Evolutionary conservation across 2,888 invertebrate genomes (phyloP).

Genomic region (Nephrotoma guestfalica): DNA sequence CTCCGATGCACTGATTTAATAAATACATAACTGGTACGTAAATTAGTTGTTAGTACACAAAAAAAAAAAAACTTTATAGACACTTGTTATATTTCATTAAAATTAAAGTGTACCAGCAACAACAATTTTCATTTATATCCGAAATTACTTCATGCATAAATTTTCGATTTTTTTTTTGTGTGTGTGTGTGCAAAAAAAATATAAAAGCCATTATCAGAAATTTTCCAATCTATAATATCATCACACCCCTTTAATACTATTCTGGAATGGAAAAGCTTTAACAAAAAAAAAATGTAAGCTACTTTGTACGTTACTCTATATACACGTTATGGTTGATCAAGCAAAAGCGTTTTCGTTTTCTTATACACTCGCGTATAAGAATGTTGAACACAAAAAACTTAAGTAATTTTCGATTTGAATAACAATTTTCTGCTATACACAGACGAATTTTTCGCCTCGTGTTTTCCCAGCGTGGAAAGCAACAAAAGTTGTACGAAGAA

Average conservation of each 20-base stretch:
- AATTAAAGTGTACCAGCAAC: background rate
- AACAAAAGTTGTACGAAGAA: background rate
- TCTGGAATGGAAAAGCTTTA: background rate
- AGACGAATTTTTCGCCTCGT: background rate
- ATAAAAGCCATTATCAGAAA: background rate
- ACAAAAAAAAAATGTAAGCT: background rate
- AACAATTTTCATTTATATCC: background rate
- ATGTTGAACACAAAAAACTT: background rate
- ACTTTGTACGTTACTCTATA: background rate
- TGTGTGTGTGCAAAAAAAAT: background rate
- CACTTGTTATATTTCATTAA: background rate
- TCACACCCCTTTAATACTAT: background rate
- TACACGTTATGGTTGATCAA: background rate
- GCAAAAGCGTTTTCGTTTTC: background rate
- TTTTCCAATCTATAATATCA: background rate
- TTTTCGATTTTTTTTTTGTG: background rate
- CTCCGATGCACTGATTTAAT: background rate
- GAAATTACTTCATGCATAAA: background rate
- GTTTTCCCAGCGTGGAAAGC: background rate
- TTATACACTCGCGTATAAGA: background rate
- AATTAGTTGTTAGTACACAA: background rate
- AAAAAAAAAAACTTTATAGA: background rate
- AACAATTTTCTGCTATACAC: background rate
- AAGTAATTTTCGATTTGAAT: background rate
- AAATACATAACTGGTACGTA: background rate